Conservation (phyloP, 2,113 vertebrate species). For the Ophiodon elongatus region DNA sequence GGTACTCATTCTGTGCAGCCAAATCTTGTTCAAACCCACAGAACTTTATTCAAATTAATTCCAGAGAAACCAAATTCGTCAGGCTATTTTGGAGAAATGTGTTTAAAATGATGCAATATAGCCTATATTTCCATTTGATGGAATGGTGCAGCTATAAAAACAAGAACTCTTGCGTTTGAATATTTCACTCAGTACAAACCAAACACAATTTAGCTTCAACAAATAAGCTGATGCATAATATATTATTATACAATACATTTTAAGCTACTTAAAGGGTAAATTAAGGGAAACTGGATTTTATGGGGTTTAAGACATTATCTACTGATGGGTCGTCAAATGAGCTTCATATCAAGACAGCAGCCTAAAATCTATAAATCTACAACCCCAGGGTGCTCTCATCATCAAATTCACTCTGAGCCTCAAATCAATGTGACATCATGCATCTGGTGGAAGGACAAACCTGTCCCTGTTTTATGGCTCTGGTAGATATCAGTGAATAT, state of each 20-base stretch:
- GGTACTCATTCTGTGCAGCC: neutral
- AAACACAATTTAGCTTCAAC: neutral
- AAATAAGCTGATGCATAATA: neutral
- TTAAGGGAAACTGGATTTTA: neutral
- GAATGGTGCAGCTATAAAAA: too few relatives aligned
- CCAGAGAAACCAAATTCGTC: neutral
- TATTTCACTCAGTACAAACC: neutral
- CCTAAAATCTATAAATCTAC: slow-evolving; percentile 11
- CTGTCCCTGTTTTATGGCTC: slow-evolving; percentile 8
- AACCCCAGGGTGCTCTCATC: neutral
- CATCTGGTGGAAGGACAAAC: slow-evolving; percentile 28
- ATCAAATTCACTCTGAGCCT: neutral
- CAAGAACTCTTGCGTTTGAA: neutral
- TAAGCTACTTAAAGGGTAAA: neutral
- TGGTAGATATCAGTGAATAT: slow-evolving; percentile 25
- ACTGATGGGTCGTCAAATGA: neutral
- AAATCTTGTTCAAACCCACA: neutral
- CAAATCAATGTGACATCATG: slow-evolving; percentile 22
- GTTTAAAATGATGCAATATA: neutral
- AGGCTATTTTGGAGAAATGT: neutral
- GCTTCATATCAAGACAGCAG: neutral
- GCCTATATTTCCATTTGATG: neutral
- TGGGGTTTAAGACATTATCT: neutral
- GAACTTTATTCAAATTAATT: neutral
- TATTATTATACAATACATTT: neutral